Conservation (phyloP, 2,888 invertebrate species). For the Synanthedon vespiformis region DNA sequence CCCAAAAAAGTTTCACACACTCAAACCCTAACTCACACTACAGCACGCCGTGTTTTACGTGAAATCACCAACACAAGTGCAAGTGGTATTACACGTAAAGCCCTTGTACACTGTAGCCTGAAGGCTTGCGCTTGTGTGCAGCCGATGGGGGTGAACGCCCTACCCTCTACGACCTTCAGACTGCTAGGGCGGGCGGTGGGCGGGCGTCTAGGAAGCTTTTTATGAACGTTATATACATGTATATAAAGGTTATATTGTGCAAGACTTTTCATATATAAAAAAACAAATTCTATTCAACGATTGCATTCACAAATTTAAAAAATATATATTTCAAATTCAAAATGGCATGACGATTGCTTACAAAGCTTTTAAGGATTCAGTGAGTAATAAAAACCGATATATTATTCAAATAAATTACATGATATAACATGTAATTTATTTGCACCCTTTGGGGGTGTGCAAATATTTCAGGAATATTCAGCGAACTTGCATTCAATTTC, state of each 20-base stretch:
- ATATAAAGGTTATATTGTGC: neutral
- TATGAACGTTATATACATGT: constrained; percentile 7
- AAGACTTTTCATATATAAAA: too few species aligned
- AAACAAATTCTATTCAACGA: too few species aligned
- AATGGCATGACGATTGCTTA: too few species aligned
- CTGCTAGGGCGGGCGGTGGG: constrained; percentile 27
- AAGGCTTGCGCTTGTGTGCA: constrained; percentile 10
- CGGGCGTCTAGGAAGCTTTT: constrained; percentile 50
- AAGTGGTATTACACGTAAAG: neutral
- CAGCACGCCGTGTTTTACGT: neutral
- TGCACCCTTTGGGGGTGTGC: too few species aligned
- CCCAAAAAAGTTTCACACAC: constrained; percentile 7
- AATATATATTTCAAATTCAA: too few species aligned
- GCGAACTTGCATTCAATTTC: too few species aligned
- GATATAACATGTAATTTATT: too few species aligned
- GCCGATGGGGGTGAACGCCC: constrained; percentile 45
- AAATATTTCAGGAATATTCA: too few species aligned
- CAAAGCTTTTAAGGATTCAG: too few species aligned
- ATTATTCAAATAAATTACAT: too few species aligned
- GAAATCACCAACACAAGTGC: neutral
- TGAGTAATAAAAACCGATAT: too few species aligned
- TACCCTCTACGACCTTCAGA: constrained; percentile 58
- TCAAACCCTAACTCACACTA: constrained; percentile 4
- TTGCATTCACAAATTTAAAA: too few species aligned
- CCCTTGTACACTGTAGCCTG: neutral